phyloP scores from a whole-genome alignment of 2,888 invertebrate genomes.

The Thecophora atra region DNA sequence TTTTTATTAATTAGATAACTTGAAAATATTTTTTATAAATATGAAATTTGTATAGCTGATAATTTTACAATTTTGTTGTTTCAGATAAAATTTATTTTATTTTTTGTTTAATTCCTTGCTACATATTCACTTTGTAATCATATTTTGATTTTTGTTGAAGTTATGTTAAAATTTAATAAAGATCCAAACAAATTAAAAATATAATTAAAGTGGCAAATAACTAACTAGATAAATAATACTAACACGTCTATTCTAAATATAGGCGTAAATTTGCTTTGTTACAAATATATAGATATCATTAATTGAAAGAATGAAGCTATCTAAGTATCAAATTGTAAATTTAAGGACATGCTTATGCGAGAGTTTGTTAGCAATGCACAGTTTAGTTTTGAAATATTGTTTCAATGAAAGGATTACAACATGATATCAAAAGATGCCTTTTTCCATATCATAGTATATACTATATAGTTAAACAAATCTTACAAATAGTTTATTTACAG shows the following conservation, averaged over 20 bases:
- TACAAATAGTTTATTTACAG: constrained; percentile 18
- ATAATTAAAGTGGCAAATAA: constrained; percentile 11
- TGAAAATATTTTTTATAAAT: constrained; percentile 13
- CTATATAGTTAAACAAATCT: not conserved
- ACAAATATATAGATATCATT: not conserved
- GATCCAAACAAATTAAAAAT: constrained; percentile 23
- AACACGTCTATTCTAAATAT: constrained; percentile 2
- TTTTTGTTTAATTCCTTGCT: not conserved
- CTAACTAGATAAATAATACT: constrained; percentile 33
- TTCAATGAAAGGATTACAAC: not conserved
- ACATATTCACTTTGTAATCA: constrained; percentile 27
- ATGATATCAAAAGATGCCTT: not conserved
- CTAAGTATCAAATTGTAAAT: not conserved
- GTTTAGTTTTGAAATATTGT: not conserved
- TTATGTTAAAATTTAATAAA: constrained; percentile 24
- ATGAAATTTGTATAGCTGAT: not conserved
- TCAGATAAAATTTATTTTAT: constrained; percentile 3
- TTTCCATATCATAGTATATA: not conserved
- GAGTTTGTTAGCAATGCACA: not conserved
- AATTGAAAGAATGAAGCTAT: constrained; percentile 5
- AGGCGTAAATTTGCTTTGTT: not conserved
- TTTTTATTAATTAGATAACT: constrained; percentile 6
- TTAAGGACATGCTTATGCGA: not conserved
- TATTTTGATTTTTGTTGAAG: constrained; percentile 4
- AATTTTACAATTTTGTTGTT: constrained; percentile 8